Base-by-base conservation (phyloP, 2,888 invertebrate genomes). In the Xestoiulus laeticollis region DNA sequence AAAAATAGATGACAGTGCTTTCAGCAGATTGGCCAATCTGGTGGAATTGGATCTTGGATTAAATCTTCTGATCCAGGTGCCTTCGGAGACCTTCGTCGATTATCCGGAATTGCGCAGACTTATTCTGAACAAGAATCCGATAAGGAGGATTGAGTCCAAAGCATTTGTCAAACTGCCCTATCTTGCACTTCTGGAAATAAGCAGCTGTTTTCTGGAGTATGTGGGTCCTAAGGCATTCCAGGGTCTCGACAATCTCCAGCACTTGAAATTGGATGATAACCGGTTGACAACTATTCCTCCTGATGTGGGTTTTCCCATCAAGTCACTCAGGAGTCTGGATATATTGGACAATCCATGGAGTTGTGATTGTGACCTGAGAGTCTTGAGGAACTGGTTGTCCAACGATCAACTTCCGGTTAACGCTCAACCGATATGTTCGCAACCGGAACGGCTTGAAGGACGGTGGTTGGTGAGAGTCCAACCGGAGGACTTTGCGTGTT, bases 31-130 rank as follows among this genome's bases (percentile, higher is more conserved):
- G 88, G 95, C 96, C 33, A 97, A 97, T 92, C 94, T 97, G 85
- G 96, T 98, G 26, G 97, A 97, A 92, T 93, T 98, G 90, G 97
- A 97, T 93, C 93, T 98, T 87, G 96, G 96, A 78, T 95, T 95
- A 91, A 98, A 98, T 92, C 94, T 95, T 89, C 93, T 98, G 90
- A 94, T 95, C 88, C 93, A 94, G 88, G 94, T 97, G 90, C 97
- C 97, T 68, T 94, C 95, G 26, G 94, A 94, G 89, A 95, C 96
- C 85, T 96, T 97, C 91, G 93, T 94, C 86, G 96, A 95, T 91
- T 95, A 95, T 90, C 95, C 95, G 33, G 95, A 96, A 32, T 92
- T 98, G 91, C 96, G 97, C 96, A 94, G 96, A 90, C 94, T 97
- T 87, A 94, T 95, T 87, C 93, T 98, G 87, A 96, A 94, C 91